Evolutionary conservation across 1,140 invertebrate species (phyloP), one percentile per base, ranked within the genome.

Genomic region (Ceratoteleas bidentatus): DNA sequence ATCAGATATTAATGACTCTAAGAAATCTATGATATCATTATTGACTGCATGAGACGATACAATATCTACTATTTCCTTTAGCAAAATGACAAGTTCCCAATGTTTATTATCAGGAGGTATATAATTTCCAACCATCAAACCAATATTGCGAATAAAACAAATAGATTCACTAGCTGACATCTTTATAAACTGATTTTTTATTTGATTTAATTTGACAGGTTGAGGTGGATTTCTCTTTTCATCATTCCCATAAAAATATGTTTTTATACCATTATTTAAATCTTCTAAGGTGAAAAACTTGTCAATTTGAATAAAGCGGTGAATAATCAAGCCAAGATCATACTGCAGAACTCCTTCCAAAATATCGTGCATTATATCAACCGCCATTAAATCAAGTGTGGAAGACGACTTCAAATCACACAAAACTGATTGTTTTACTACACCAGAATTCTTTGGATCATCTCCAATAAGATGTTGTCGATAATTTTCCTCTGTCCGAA

Each of bases 401-500:
- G 10, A 54, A n/a, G 6, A 34, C 32, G 24, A 54, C 32, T 54
- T 34, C n/a, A 54, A 34, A 54, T 54, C 32, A 14, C 32, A n/a
- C 34, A 54, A 34, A 11, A 54, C 24, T 5, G 52, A 54, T 11
- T 33, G 52, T 34, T 34, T 54, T 9, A n/a, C n/a, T 13, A 54
- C 13, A 33, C 52, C 52, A 33, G 24, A n/a, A n/a, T 54, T 34
- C 8, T n/a, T 34, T 8, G 10, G 9, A 34, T 34, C 32, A 34
- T 54, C 32, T 34, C 16, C 10, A 33, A 34, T 13, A 10, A 54
- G n/a, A 54, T 54, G 8, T 54, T 14, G 32, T 34, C 0, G 32
- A 54, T 54, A 54, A 54, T 54, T 54, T 54, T 54, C 10, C n/a
- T 54, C 32, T 5, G 24, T 54, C n/a, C 32, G 24, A 11, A 54